These are phyloP conservation scores for Polymixis lichenea DNA, from an alignment of 2,888 invertebrate genomes.

Conservation along the genomic window DNA sequence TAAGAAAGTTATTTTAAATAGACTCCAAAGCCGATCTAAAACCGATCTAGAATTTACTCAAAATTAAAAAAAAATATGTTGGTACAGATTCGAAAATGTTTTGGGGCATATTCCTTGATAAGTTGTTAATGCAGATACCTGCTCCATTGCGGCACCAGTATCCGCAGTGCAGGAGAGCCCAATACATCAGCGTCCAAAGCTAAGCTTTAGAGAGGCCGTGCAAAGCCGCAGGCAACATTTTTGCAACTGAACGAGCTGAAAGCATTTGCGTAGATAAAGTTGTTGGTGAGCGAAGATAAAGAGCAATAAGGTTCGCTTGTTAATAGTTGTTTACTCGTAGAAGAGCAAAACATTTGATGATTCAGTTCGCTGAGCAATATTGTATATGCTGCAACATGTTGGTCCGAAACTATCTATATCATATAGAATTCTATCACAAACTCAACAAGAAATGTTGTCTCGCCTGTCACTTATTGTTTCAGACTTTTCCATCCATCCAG, in stretches of 20 bases:
- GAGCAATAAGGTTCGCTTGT: conserved; percentile 44
- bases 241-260: conserved; percentile 55
- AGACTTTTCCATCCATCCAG: conserved; percentile 7
- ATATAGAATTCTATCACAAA: not conserved
- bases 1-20: not conserved
- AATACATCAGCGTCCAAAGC: conserved; percentile 42
- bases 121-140: conserved; percentile 44
- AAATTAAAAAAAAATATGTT: not conserved
- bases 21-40: not conserved
- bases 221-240: conserved; percentile 51
- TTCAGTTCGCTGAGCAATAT: not conserved
- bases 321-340: conserved; percentile 28
- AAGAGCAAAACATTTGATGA: conserved; percentile 1
- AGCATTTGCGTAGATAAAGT: conserved; percentile 56
- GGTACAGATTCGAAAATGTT: conserved; percentile 9
- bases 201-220: conserved; percentile 28
- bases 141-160: conserved; percentile 52
- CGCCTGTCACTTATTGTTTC: conserved; percentile 11
- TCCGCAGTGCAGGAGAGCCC: conserved; percentile 63
- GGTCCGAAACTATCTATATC: not conserved
- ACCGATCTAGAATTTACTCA: not conserved
- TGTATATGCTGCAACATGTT: not conserved
- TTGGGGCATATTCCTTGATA: conserved; percentile 20
- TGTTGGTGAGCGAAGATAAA: conserved; percentile 40
- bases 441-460: not conserved